These are phyloP conservation scores for Sarcophilus harrisii DNA, from an alignment of 2,797 vertebrate species.

Conservation along the genomic window DNA sequence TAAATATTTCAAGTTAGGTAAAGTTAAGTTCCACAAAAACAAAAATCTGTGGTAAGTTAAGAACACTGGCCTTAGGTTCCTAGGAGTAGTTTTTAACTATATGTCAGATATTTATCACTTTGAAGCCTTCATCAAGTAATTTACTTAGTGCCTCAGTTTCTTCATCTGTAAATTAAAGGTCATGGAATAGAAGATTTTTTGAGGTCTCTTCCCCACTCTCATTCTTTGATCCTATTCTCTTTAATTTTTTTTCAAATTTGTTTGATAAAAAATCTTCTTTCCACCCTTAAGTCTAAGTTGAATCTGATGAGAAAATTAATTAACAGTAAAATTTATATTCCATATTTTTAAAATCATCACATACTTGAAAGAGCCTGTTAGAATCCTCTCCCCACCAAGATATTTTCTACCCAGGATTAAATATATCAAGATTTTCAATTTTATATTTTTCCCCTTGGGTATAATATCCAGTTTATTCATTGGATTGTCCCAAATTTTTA, in stretches of 20 bases:
- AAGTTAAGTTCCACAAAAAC: too few species aligned
- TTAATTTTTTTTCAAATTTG: background rate
- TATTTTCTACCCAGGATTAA: background rate
- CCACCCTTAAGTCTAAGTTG: background rate
- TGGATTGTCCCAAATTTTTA: background rate
- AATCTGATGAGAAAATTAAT: background rate
- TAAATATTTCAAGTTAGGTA: too few species aligned
- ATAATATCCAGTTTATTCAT: background rate
- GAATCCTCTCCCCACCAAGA: background rate
- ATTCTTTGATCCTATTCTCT: background rate
- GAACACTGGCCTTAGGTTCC: too few species aligned
- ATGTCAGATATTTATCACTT: too few species aligned
- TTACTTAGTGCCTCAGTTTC: too few species aligned
- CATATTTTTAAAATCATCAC: background rate
- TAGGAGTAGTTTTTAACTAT: too few species aligned
- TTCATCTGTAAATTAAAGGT: too few species aligned
- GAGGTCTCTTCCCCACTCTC: too few species aligned
- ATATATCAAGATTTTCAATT: background rate
- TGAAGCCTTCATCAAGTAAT: too few species aligned
- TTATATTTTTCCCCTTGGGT: background rate
- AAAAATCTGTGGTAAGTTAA: too few species aligned
- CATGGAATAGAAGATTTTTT: too few species aligned
- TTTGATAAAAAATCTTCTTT: background rate
- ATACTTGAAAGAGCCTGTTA: background rate
- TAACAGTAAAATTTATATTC: background rate